Evolutionary conservation across 2,888 invertebrate genomes (phyloP).

Genomic region (Perizoma affinitatum): DNA sequence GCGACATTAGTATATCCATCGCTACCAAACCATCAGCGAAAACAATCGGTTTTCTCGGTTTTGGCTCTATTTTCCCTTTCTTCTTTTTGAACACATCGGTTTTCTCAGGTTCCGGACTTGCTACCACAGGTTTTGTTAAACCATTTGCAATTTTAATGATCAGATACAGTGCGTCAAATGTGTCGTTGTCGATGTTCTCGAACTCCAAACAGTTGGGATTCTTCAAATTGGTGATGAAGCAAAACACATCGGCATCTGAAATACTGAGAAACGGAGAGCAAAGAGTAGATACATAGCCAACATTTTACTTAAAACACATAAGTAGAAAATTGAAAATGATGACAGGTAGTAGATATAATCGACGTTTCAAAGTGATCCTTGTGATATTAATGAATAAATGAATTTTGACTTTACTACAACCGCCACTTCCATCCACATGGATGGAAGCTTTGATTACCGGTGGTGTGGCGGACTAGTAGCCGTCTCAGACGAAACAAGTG

Average conservation of each 20-base stretch:
- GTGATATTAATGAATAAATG: too few species aligned
- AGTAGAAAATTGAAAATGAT: not conserved
- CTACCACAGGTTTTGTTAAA: slow-evolving; percentile 42
- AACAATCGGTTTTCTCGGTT: slow-evolving; percentile 55
- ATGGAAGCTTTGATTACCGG: too few species aligned
- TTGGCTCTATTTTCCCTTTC: slow-evolving; percentile 30
- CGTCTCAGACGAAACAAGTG: too few species aligned
- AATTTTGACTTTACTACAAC: too few species aligned
- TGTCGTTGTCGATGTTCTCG: slow-evolving; percentile 48
- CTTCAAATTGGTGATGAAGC: slow-evolving; percentile 61
- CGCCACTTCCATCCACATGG: too few species aligned
- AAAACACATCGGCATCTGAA: slow-evolving; percentile 71
- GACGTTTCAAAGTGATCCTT: too few species aligned
- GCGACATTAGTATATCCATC: slow-evolving; percentile 59
- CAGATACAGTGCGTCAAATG: slow-evolving; percentile 64
- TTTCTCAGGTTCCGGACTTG: slow-evolving; percentile 24
- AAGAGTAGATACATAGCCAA: not conserved
- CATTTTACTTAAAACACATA: not conserved
- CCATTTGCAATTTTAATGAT: slow-evolving; percentile 65
- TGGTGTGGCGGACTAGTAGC: too few species aligned
- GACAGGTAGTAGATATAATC: too few species aligned
- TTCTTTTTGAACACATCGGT: slow-evolving; percentile 30
- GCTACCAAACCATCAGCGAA: slow-evolving; percentile 67
- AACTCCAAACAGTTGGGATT: slow-evolving; percentile 65
- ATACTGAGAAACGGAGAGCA: slow-evolving; percentile 47